Evolutionary conservation across 1,140 invertebrate species (phyloP), one percentile per base, ranked within the genome.

Genomic region (Aphis gossypii): DNA sequence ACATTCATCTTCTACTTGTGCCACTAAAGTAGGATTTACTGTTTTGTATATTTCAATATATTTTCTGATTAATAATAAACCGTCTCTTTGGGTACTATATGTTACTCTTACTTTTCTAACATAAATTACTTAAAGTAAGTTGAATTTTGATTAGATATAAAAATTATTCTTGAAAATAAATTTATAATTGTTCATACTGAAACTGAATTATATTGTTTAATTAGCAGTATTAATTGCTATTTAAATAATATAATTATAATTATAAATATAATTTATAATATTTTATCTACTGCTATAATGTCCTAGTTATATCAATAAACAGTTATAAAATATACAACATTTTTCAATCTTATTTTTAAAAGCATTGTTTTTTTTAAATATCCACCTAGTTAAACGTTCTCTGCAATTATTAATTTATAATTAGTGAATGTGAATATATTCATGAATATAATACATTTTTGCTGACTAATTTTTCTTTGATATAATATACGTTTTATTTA

Each of bases 41-140:
- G 25, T 87, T 51, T 48, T 87, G 44, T 87, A 20, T 87, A n/a
- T 87, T 48, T 20, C 44, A 48, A 87, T 87, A 48, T 51, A 48
- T 87, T 48, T 87, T 87, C 30, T n/a, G 86, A 87, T 87, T 48
- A 87, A 87, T 48, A 48, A 46, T 46, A 41, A 48, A 88, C 46
- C 51, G 30, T 88, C 30, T 11, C 35, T 21, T 14, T 46, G 44
- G 11, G n/a, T 44, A 41, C 9, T 23, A 23, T 44, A 30, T 30
- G 41, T 84, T 84, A 87, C 44, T 30, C 44, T n/a, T 14, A 87
- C 44, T n/a, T 46, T 60, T 30, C 23, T 46, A 35, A 35, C 5
- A 46, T 35, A 51, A 51, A 88, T 51, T 88, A 35, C 30, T 86
- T 25, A 14, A 86, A 86, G 21, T 9, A 7, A 9, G 21, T 41